phyloP scores from a whole-genome alignment of 1,140 invertebrate genomes.

The Brachionus plicatilis region DNA sequence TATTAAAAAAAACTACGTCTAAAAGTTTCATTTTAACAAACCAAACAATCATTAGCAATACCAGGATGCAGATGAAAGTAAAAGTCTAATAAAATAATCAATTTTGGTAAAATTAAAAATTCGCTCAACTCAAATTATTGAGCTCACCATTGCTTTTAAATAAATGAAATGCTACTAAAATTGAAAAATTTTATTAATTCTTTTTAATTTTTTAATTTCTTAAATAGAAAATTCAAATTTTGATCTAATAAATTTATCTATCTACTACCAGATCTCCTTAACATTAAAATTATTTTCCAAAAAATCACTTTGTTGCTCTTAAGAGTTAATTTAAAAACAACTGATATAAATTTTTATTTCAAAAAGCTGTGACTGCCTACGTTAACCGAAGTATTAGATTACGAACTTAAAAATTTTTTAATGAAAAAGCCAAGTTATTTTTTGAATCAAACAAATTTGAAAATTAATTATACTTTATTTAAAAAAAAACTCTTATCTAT shows the following conservation, averaged over 20 bases:
- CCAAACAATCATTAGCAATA: no score
- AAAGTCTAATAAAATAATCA: no score
- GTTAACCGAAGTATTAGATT: background rate
- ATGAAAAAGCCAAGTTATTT: background rate
- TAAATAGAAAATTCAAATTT: background rate
- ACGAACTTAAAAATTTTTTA: background rate
- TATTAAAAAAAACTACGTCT: no score
- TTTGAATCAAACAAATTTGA: background rate
- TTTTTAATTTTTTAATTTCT: background rate
- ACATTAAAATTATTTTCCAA: no score
- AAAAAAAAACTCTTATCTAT: background rate
- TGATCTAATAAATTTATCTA: no score
- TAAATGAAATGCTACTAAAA: background rate
- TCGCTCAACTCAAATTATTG: no score
- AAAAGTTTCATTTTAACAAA: no score
- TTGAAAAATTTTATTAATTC: background rate
- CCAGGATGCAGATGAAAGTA: no score
- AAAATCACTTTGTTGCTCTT: no score
- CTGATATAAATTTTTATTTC: background rate
- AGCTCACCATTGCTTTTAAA: background rate
- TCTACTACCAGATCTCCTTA: no score
- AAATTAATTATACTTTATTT: background rate
- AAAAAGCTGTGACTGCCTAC: background rate
- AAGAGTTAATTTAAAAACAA: background rate
- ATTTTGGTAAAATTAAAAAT: no score